Evolutionary conservation across 2,797 vertebrate genomes (phyloP), one percentile per base, ranked within the genome.

Genomic region (Cercopithecus petaurista): DNA sequence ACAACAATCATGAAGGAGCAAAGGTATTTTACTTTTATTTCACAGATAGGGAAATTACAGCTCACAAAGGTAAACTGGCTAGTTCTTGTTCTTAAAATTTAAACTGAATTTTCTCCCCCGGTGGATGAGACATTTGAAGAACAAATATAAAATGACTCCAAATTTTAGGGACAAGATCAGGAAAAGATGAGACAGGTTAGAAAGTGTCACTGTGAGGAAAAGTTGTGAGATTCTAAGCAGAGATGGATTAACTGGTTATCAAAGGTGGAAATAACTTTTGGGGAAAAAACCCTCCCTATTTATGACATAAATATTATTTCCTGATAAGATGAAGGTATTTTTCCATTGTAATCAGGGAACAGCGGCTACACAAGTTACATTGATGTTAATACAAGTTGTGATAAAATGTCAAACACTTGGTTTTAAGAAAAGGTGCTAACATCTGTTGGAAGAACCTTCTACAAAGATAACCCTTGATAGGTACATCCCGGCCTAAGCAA

Each of bases 1-100:
- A 77, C 8, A 79, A 70, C 14, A 95, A 79, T 81, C 22, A 39
- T 30, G 17, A 90, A 41, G 28, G 88, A 39, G 30, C 15, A 93
- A 93, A 93, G 15, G 2, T 5, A 67, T 87, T 95, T 86, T 77
- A 39, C 80, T 94, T 96, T 48, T 67, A 61, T 90, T 92, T 94
- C 59, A 83, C 30, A 67, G 77, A 14, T 77, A 83, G 84, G 41
- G 52, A 84, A 93, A 89, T 79, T 30, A 85, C 52, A 57, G 59
- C 33, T 70, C 70, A 72, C 28, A 39, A 36, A 93, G 39, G 30
- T 59, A 79, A 96, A 50, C 0, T 36, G 12, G 15, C 28, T 43
- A 30, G 17, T 33, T 14, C 1, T 14, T 73, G 4, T 81, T 90
- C 50, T 85, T 24, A 80, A 43, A 86, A 73, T n/a, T 80, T 88